Evolutionary conservation across 2,888 invertebrate genomes (phyloP).

Genomic region (Parnassius mnemosyne): DNA sequence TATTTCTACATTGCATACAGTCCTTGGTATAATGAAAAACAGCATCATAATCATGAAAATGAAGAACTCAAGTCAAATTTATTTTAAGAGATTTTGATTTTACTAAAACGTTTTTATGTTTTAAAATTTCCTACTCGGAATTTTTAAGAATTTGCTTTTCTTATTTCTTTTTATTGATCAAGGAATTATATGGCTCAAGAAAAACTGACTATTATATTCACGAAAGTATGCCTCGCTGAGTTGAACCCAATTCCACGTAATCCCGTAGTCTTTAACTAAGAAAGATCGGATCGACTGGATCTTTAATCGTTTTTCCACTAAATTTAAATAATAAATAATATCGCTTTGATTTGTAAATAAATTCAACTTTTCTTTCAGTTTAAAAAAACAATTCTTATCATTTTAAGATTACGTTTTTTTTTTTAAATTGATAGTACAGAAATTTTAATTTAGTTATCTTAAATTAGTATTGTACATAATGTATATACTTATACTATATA

Average conservation of each 20-base stretch:
- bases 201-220: neutral
- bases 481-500: no score
- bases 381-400: no score
- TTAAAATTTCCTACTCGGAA: no score
- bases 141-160: neutral
- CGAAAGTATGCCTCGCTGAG: constrained; percentile 1
- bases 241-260: neutral
- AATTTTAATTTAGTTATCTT: no score
- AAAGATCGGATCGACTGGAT: neutral
- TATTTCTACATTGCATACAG: neutral
- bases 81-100: neutral
- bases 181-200: neutral
- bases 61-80: neutral
- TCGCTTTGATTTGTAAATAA: no score
- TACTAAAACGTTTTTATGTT: no score
- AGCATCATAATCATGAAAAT: neutral
- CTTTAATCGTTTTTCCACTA: neutral
- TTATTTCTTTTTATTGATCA: neutral
- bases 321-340: neutral
- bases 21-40: no score
- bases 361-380: no score
- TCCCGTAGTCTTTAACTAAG: neutral
- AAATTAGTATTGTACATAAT: no score
- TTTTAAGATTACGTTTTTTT: no score
- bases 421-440: no score